Base-by-base conservation (phyloP, 2,888 invertebrate species). In the Clivina fossor region DNA sequence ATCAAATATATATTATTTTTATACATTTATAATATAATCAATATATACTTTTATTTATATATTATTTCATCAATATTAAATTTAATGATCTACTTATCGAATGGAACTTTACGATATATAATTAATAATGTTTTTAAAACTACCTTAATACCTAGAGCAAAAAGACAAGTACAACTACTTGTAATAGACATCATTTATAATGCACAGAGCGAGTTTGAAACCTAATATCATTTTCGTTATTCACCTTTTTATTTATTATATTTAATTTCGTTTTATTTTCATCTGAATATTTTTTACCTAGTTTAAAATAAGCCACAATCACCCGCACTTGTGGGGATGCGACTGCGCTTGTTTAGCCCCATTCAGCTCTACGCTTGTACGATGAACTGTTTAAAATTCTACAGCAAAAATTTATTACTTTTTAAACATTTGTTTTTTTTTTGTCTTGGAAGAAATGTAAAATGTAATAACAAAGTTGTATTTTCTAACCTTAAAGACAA, bases 181-280 rank as follows among this genome's bases (percentile, higher is more conserved):
- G 50, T 41, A 53, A 53, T 53, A 53, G 44, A 53, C 53, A 44
- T 53, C 44, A 40, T 50, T 20, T 48, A 41, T 20, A 43, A 33
- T 53, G 53, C 53, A 53, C 44, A 53, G 35, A 53, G 53, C 53
- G 44, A 35, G 44, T 53, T n/a, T 53, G 53, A 53, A 53, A 44
- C 53, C 53, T 53, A 53, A 53, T 53, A 53, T 53, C 53, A 53
- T 53, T 38, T n/a, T 53, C 53, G 53, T 53, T 53, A 28, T 26
- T 35, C 24, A 38, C 22, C 33, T 49, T 22, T 51, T 44, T 53
- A 40, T 53, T 44, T 43, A 44, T 37, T 33, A n/a, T n/a, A n/a
- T n/a, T n/a, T n/a, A n/a, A n/a, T n/a, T n/a, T n/a, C n/a, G n/a
- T n/a, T n/a, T n/a, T n/a, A n/a, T n/a, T n/a, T n/a, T n/a, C n/a